Conservation (phyloP, 2,113 vertebrate species). For the Crotalus viridis region DNA sequence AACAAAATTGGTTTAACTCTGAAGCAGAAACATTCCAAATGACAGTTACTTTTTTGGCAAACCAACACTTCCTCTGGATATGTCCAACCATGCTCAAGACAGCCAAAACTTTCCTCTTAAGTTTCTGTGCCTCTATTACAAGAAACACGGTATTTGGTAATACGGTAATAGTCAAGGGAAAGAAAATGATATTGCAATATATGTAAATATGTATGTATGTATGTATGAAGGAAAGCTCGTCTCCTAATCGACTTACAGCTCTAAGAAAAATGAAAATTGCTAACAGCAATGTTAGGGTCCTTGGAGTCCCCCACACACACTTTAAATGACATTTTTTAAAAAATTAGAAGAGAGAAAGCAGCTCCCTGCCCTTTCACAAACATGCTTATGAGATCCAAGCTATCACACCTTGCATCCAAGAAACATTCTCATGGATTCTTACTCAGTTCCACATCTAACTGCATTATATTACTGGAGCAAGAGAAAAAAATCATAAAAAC, state of each 20-base stretch:
- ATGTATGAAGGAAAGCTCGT: not conserved
- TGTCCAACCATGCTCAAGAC: not conserved
- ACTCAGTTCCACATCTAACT: not conserved
- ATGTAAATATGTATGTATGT: too few species aligned
- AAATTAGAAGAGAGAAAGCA: rapidly evolving
- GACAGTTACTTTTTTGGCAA: not conserved
- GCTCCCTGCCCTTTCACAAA: not conserved
- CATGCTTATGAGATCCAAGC: not conserved
- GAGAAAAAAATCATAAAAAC: not conserved
- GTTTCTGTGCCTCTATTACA: not conserved
- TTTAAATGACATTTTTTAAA: not conserved
- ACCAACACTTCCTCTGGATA: not conserved
- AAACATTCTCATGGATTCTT: not conserved
- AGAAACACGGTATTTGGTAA: not conserved
- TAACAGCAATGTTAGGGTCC: not conserved
- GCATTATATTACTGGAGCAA: not conserved
- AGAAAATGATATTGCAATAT: slow-evolving; percentile 3
- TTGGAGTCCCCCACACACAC: not conserved
- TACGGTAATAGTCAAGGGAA: not conserved
- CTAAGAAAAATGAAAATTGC: not conserved
- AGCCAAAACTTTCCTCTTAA: not conserved
- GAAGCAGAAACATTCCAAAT: not conserved
- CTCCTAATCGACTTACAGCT: not conserved
- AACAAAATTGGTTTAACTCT: not conserved
- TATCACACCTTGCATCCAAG: not conserved